phyloP scores from a whole-genome alignment of 2,797 vertebrate genomes.

The Protonibea diacanthus region DNA sequence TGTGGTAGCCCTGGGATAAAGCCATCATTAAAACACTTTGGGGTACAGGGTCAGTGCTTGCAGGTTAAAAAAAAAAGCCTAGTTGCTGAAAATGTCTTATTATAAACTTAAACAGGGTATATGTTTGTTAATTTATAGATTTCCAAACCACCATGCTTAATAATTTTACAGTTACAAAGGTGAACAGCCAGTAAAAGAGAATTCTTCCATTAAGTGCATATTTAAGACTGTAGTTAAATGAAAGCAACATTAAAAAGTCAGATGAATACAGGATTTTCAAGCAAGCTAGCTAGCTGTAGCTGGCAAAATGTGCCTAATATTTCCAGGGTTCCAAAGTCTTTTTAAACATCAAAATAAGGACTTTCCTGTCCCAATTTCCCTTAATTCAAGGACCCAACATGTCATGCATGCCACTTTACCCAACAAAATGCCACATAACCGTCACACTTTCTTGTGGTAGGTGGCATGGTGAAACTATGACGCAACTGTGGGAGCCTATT shows the following conservation, averaged over 20 bases:
- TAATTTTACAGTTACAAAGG: conserved; percentile 1
- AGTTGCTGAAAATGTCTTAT: conserved; percentile 7
- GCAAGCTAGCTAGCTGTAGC: background rate
- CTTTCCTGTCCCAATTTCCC: no score
- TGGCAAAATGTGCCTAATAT: background rate
- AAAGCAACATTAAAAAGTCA: background rate
- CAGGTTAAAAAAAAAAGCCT: conserved; percentile 7
- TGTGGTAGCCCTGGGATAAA: conserved; percentile 31
- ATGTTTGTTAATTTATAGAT: background rate
- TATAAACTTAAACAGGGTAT: background rate
- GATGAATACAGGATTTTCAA: background rate
- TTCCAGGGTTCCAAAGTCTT: no score
- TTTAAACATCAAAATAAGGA: no score
- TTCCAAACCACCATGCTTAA: background rate
- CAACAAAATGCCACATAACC: no score
- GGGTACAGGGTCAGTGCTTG: conserved; percentile 24
- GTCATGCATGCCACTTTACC: no score
- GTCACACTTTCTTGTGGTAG: no score
- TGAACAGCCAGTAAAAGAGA: background rate
- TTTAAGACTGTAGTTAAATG: background rate
- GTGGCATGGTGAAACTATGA: no score
- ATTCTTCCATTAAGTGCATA: background rate
- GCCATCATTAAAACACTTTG: conserved; percentile 20
- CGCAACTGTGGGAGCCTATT: no score
- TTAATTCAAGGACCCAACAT: no score